Evolutionary conservation across 1,140 invertebrate genomes (phyloP).

Genomic region (Drosophila takahashii): DNA sequence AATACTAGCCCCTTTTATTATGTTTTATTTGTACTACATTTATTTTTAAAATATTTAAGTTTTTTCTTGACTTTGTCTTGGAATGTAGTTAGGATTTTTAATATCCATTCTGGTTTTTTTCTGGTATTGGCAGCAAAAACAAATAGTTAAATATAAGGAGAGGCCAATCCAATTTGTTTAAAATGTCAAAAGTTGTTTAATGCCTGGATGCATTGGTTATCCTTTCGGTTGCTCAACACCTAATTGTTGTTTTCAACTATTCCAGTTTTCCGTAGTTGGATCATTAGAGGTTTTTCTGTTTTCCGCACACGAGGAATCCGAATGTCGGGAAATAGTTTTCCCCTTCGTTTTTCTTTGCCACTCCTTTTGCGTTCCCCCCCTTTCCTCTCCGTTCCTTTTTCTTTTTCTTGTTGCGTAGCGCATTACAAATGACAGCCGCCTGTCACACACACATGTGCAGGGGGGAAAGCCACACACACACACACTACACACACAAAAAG

Average conservation of each 20-base stretch:
- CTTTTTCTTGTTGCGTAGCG: slow-evolving; percentile 53
- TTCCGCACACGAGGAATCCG: slow-evolving; percentile 23
- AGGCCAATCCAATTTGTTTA: slow-evolving; percentile 11
- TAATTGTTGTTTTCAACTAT: slow-evolving; percentile 21
- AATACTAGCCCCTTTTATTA: no score
- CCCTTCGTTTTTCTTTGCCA: slow-evolving; percentile 4
- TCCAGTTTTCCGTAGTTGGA: slow-evolving; percentile 2
- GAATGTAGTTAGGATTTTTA: no score
- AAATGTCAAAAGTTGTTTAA: slow-evolving; percentile 5
- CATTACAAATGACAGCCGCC: slow-evolving; percentile 72
- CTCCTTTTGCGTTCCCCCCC: background rate
- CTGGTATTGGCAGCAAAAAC: no score
- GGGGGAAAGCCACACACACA: slow-evolving; percentile 14
- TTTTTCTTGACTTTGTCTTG: no score
- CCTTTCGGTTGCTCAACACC: slow-evolving; percentile 2
- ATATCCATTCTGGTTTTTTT: no score
- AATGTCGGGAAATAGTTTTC: slow-evolving; percentile 41
- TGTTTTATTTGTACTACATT: no score
- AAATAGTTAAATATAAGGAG: no score
- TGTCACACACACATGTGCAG: slow-evolving; percentile 54
- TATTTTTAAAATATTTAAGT: no score
- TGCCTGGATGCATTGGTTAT: background rate
- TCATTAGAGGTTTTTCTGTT: slow-evolving; percentile 29
- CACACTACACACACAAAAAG: slow-evolving; percentile 14
- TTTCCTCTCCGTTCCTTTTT: slow-evolving; percentile 12